Evolutionary conservation across 2,113 vertebrate species (phyloP).

Genomic region (Todiramphus saurophagus): DNA sequence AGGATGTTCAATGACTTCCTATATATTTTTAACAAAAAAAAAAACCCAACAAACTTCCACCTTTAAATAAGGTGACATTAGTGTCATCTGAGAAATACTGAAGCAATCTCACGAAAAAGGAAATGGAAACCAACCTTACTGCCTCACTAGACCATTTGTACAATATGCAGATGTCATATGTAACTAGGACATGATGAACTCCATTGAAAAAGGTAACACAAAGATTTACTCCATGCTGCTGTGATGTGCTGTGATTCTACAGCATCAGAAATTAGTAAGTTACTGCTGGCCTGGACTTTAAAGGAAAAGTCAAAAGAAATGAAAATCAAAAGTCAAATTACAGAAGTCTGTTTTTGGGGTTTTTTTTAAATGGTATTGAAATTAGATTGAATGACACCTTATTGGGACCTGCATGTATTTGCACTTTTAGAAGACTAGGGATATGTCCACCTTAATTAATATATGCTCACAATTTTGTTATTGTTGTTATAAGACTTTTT

Average conservation of each 20-base stretch:
- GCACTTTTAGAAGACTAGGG: neutral
- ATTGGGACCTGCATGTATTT: neutral
- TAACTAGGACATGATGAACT: neutral
- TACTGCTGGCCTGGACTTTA: neutral
- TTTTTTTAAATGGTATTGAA: neutral
- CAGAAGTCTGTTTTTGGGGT: neutral
- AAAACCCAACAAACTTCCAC: neutral
- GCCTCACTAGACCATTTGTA: neutral
- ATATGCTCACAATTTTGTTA: neutral
- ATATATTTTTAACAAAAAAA: neutral
- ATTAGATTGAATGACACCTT: neutral
- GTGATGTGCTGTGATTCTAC: neutral
- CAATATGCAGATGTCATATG: neutral
- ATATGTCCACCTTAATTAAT: neutral
- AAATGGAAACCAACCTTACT: neutral
- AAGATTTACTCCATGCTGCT: neutral
- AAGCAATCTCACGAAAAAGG: neutral
- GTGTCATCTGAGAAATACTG: neutral
- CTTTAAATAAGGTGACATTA: neutral
- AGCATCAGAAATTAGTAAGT: neutral
- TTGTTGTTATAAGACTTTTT: neutral
- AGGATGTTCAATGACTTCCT: neutral
- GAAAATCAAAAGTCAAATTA: neutral
- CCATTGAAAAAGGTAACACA: neutral
- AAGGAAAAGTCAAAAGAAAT: neutral